Base-by-base conservation (phyloP, 2,797 vertebrate species). In the Gastrophryne carolinensis region DNA sequence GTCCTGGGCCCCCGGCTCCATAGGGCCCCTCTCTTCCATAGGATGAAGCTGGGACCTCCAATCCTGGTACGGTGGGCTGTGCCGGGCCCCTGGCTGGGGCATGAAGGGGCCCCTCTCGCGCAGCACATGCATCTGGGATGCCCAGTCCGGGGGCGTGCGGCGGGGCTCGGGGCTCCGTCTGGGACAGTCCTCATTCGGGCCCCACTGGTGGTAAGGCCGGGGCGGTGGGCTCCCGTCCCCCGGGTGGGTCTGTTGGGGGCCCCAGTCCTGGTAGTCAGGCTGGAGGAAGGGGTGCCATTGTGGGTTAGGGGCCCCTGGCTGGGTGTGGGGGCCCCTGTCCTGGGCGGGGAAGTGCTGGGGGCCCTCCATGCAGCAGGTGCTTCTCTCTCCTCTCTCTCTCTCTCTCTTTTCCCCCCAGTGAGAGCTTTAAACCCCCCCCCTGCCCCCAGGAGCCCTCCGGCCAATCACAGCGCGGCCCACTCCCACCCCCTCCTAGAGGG, bases 381-480 rank as follows among this genome's bases (percentile, higher is more conserved):
- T 17, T 9, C n/a, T 23, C 34, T 12, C 23, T 24, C 37, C 61
- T 13, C 37, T 13, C 56, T 30, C n/a, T n/a, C n/a, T 5, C 39
- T 44, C 17, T 44, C 15, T 15, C n/a, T 15, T 41, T 41, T 41
- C 37, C 37, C 37, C 13, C 39, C n/a, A n/a, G n/a, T 44, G 39
- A 63, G 24, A 13, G 21, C 61, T 63, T 63, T 63, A 41, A 41
- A 63, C 61, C 21, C 21, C 61, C 61, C 56, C 19, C 5, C 35
- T 27, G 39, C 32, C 27, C 54, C 37, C 63, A 32, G 26, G 26
- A 15, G 8, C n/a, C 4, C 5, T 10, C 26, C 44, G n/a, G 9
- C 54, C 68, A 58, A 47, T 60, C 54, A 34, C 54, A 60, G 68
- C 26, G 6, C 1, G n/a, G 35, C 11, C n/a, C 21, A 0, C n/a